phyloP scores from a whole-genome alignment of 2,888 invertebrate genomes.

The Morinoia aosen region DNA sequence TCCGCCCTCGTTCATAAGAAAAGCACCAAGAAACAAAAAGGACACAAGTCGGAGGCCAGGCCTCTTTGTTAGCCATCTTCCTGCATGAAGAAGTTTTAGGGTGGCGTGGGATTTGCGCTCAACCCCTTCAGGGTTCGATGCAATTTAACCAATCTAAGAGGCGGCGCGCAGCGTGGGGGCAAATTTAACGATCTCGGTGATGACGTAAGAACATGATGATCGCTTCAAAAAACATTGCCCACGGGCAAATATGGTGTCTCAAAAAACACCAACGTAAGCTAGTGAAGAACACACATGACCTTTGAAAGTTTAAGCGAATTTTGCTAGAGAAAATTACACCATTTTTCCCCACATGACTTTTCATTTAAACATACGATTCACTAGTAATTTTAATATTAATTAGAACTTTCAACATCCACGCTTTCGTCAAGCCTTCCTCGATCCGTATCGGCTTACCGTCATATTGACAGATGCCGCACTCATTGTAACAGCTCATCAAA shows the following conservation, averaged over 20 bases:
- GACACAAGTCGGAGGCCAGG: neutral
- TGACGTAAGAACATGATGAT: neutral
- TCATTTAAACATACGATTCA: too few relatives aligned
- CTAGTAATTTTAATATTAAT: too few relatives aligned
- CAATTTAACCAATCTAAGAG: neutral
- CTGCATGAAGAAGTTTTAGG: neutral
- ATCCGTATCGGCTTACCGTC: too few relatives aligned
- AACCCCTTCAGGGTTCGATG: neutral
- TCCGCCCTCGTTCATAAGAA: slow-evolving; percentile 33
- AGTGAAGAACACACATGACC: neutral
- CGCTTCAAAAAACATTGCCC: neutral
- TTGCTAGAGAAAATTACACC: too few relatives aligned
- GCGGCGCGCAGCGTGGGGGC: neutral
- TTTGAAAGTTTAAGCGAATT: too few relatives aligned
- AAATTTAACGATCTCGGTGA: neutral
- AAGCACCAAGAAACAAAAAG: slow-evolving; percentile 10
- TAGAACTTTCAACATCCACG: too few relatives aligned
- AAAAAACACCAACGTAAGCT: neutral
- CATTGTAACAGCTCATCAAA: too few relatives aligned
- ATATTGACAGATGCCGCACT: too few relatives aligned
- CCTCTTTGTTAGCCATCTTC: slow-evolving; percentile 22
- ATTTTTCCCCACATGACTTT: too few relatives aligned
- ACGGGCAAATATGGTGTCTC: neutral
- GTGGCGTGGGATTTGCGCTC: neutral
- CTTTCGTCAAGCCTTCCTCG: too few relatives aligned